A percentile compares a stretch with the other conserved stretches of the same genome.
Evolutionary conservation across 2,113 vertebrate genomes (phyloP).

Genomic region (Coreoperca whiteheadi): DNA sequence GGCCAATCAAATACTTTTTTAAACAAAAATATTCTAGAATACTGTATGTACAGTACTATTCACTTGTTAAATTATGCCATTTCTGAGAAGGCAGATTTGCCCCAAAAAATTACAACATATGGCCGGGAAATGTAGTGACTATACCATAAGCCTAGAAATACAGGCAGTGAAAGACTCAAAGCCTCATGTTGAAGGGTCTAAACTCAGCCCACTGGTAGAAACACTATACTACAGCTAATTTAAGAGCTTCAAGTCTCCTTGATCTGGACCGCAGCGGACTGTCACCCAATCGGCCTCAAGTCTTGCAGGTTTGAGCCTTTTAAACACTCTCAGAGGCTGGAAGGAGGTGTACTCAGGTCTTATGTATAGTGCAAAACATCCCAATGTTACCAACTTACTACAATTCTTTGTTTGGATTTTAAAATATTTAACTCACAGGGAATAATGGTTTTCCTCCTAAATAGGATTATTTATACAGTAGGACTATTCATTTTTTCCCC

Average conservation of each 20-base stretch:
- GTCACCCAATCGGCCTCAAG: neutral
- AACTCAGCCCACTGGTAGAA: constrained; percentile 18
- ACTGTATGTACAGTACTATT: too few species aligned
- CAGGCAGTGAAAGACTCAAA: neutral
- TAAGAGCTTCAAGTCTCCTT: constrained; percentile 3
- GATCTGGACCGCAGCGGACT: neutral
- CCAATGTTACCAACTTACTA: neutral
- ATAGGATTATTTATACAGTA: neutral
- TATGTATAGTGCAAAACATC: neutral
- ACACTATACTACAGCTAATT: constrained; percentile 50
- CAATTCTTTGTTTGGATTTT: neutral
- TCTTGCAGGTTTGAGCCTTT: neutral
- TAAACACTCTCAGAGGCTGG: neutral
- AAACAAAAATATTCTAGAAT: neutral
- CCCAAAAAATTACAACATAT: neutral
- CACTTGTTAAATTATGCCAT: neutral
- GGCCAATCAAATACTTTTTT: neutral
- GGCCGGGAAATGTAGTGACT: neutral
- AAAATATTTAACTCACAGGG: neutral
- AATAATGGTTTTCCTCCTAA: neutral
- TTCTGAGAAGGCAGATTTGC: neutral
- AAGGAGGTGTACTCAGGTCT: neutral
- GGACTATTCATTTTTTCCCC: neutral
- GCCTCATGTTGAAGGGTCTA: neutral
- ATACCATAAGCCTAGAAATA: neutral